Conservation (phyloP, 2,113 vertebrate genomes). For the Microtus oregoni region DNA sequence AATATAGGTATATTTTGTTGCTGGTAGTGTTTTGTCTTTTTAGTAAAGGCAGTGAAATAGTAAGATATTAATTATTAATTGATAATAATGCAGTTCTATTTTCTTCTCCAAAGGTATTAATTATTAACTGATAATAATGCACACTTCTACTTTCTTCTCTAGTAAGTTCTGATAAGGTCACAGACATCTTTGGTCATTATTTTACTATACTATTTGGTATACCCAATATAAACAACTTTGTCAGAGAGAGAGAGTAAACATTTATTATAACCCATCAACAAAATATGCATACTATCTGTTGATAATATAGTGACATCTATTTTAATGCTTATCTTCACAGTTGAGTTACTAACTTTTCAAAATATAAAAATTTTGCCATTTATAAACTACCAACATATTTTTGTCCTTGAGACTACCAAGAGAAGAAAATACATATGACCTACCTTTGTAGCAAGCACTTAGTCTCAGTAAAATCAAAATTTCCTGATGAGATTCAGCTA, state of each 20-base stretch:
- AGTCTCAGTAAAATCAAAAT: constrained; percentile 87
- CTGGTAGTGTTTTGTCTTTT: not conserved
- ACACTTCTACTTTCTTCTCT: constrained; percentile 45
- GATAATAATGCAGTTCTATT: constrained; percentile 11
- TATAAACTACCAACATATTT: constrained; percentile 40
- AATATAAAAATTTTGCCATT: constrained; percentile 34
- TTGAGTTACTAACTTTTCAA: constrained; percentile 29
- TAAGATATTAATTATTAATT: constrained; percentile 45
- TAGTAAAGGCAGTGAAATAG: not conserved
- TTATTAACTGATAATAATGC: constrained; percentile 18
- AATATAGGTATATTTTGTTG: not conserved
- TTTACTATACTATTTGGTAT: constrained; percentile 28
- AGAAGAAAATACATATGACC: constrained; percentile 64
- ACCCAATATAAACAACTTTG: constrained; percentile 33
- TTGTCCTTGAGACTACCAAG: constrained; percentile 56
- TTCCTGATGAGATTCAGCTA: constrained; percentile 86
- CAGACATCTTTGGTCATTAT: constrained; percentile 36
- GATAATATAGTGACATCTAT: constrained; percentile 17
- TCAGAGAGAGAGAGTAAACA: not conserved
- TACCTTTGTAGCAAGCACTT: constrained; percentile 92
- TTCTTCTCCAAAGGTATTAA: constrained; percentile 49
- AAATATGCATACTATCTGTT: not conserved
- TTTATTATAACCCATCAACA: constrained; percentile 17
- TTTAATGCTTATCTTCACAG: constrained; percentile 35
- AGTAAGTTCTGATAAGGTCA: constrained; percentile 28